Evolutionary conservation across 1,140 invertebrate species (phyloP).

Genomic region (Berghia stephanieae): DNA sequence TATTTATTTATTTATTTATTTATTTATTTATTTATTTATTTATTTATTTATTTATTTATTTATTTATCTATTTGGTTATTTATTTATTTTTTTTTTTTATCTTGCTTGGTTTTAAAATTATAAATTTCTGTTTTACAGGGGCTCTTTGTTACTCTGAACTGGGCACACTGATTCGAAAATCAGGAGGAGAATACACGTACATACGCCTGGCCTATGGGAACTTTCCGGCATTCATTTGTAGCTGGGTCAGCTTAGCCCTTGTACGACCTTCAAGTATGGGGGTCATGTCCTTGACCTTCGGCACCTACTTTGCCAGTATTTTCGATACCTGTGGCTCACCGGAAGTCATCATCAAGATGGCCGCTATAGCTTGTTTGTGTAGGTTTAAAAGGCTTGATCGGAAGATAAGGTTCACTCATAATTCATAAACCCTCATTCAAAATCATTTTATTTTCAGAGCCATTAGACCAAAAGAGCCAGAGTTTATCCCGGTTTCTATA

Average conservation of each 20-base stretch:
- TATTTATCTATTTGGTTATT: neutral
- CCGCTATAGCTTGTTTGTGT: slow-evolving; percentile 49
- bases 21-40: neutral
- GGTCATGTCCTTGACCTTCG: slow-evolving; percentile 91
- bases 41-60: neutral
- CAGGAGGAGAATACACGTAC: slow-evolving; percentile 59
- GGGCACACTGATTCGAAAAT: slow-evolving; percentile 71
- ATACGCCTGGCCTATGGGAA: slow-evolving; percentile 52
- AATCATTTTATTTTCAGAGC: no score
- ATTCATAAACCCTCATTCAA: neutral
- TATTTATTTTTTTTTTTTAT: neutral
- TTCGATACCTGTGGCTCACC: slow-evolving; percentile 71
- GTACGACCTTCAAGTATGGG: slow-evolving; percentile 78
- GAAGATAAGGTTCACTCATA: neutral
- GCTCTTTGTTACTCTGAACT: slow-evolving; percentile 84
- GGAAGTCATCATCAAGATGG: slow-evolving; percentile 40
- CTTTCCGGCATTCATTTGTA: slow-evolving; percentile 88
- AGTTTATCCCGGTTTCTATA: no score
- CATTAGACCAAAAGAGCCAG: no score
- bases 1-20: no score
- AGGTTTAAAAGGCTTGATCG: slow-evolving; percentile 19
- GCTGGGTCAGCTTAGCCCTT: slow-evolving; percentile 86
- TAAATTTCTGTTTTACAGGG: slow-evolving; percentile 68
- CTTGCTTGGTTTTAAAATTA: neutral
- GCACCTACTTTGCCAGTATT: slow-evolving; percentile 86